Evolutionary conservation across 2,888 invertebrate genomes (phyloP).

Genomic region (Pilophorus perplexus): DNA sequence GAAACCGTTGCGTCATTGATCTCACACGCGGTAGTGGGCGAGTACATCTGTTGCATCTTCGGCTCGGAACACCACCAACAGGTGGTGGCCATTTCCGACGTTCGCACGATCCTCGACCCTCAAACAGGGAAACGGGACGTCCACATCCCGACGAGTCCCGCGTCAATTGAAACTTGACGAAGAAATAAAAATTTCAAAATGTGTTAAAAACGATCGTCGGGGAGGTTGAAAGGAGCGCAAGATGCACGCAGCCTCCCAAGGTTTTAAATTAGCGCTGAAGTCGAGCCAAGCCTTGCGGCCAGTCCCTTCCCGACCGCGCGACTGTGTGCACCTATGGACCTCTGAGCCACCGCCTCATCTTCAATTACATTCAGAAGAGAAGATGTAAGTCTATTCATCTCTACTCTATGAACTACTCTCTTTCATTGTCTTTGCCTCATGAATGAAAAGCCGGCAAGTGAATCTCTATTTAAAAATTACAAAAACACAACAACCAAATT

Average conservation of each 20-base stretch:
- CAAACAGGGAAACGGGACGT: neutral
- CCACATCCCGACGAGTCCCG: neutral
- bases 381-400: neutral
- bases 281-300: constrained; percentile 37
- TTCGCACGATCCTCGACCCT: neutral
- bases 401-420: neutral
- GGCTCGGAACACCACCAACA: constrained; percentile 21
- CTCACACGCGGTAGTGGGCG: constrained; percentile 1
- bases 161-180: neutral
- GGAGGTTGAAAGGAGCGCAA: constrained; percentile 37
- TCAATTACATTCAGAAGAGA: constrained; percentile 10
- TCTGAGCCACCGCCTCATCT: constrained; percentile 28
- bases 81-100: neutral
- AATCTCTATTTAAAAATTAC: neutral
- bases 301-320: constrained; percentile 36
- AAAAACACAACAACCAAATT: no score
- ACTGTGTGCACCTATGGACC: constrained; percentile 35
- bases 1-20: constrained; percentile 32
- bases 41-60: constrained; percentile 39
- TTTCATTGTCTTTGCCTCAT: no score
- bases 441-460: no score
- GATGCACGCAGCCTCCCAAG: constrained; percentile 31
- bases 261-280: constrained; percentile 44
- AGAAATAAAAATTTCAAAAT: neutral
- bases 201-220: constrained; percentile 21